A percentile compares a stretch with the other conserved stretches of the same genome.
These are phyloP conservation scores for Lepidostoma basale DNA, from an alignment of 1,140 invertebrate genomes.

Conservation along the genomic window DNA sequence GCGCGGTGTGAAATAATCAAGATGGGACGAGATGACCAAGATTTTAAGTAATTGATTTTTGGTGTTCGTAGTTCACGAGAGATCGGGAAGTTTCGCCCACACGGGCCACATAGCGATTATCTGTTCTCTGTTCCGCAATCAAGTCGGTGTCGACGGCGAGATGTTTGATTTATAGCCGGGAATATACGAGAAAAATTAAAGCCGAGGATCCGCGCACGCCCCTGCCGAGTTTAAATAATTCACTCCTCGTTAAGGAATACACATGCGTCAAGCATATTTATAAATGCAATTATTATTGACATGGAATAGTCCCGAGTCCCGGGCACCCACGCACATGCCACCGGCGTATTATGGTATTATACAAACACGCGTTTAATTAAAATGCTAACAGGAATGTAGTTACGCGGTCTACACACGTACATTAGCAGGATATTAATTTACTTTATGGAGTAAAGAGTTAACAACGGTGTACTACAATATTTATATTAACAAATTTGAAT, in stretches of 20 bases:
- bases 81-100: neutral
- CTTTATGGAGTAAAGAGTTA: no score
- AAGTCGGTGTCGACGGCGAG: conserved; percentile 26
- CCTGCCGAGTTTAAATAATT: conserved; percentile 14
- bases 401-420: no score
- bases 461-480: no score
- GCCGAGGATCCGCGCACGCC: neutral
- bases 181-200: conserved; percentile 12
- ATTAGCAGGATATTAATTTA: no score
- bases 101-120: no score
- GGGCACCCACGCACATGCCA: no score
- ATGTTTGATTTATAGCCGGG: conserved; percentile 22
- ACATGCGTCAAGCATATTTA: neutral
- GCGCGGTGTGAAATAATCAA: no score
- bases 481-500: no score
- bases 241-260: conserved; percentile 2
- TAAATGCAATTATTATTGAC: neutral
- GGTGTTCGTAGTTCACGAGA: neutral
- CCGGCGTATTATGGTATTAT: no score
- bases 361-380: no score
- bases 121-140: no score
- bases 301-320: neutral
- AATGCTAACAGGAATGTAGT: no score
- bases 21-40: neutral
- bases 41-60: conserved; percentile 15